Conservation (phyloP, 1,140 invertebrate genomes). For the Cyrtorhinus lividipennis region DNA sequence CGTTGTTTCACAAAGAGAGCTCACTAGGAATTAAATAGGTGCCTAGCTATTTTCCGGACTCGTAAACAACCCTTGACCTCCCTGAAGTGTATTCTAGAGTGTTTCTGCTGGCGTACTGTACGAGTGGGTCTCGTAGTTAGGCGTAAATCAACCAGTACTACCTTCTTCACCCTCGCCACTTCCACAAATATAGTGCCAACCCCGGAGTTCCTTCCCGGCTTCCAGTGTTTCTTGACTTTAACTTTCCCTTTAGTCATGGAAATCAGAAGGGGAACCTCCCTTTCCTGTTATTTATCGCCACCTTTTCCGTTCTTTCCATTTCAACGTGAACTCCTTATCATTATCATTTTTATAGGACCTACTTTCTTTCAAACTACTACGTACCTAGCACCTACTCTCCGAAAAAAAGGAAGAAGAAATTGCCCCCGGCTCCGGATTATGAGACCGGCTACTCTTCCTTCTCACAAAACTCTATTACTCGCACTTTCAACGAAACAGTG, state of each 20-base stretch:
- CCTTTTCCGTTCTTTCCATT: neutral
- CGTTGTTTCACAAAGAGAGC: too few relatives aligned
- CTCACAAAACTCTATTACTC: too few relatives aligned
- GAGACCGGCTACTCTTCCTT: too few relatives aligned
- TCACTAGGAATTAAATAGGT: too few relatives aligned
- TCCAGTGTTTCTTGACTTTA: slow-evolving; percentile 8
- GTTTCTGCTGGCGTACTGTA: neutral
- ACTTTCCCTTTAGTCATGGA: slow-evolving; percentile 9
- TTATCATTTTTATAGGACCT: neutral
- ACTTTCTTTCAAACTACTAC: neutral
- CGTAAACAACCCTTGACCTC: neutral
- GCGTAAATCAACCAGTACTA: neutral
- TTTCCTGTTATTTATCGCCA: slow-evolving; percentile 5
- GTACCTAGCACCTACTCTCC: too few relatives aligned
- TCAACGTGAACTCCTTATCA: slow-evolving; percentile 3
- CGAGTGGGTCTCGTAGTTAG: neutral
- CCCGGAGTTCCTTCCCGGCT: neutral
- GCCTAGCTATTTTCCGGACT: neutral
- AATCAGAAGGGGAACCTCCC: neutral
- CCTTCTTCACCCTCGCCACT: neutral
- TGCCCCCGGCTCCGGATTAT: too few relatives aligned
- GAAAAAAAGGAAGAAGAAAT: too few relatives aligned
- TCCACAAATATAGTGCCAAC: neutral
- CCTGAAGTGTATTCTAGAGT: neutral
- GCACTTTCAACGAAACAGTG: too few relatives aligned